Conservation (phyloP, 2,113 vertebrate species). For the Phylloscopus whistleri region DNA sequence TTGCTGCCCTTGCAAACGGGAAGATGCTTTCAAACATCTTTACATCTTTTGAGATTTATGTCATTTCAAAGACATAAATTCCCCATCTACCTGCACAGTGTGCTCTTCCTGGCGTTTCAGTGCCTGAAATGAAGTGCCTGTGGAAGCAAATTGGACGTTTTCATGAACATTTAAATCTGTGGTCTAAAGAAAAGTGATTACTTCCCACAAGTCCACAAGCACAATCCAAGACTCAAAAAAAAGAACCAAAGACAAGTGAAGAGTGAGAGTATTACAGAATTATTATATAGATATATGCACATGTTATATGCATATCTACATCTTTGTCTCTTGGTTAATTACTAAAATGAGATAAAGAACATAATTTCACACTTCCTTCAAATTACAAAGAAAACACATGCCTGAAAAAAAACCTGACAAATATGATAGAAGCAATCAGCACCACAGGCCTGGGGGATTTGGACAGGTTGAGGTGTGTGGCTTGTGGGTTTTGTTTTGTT, state of each 20-base stretch:
- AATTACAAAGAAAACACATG: not conserved
- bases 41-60: not conserved
- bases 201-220: not conserved
- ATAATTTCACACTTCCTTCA: not conserved
- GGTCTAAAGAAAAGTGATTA: not conserved
- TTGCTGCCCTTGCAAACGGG: not conserved
- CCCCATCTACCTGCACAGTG: not conserved
- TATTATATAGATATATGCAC: not conserved
- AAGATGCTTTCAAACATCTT: not conserved
- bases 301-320: not conserved
- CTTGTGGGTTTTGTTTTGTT: not conserved
- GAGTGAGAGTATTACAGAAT: not conserved
- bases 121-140: not conserved
- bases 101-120: not conserved
- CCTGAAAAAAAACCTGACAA: not conserved
- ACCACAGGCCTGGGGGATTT: not conserved
- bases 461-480: not conserved
- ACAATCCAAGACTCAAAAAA: not conserved
- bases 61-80: not conserved
- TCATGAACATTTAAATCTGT: not conserved
- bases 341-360: not conserved
- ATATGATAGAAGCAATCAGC: conserved; percentile 14
- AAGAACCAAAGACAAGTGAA: not conserved
- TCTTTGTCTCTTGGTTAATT: not conserved
- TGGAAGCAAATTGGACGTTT: not conserved